A percentile compares a stretch with the other conserved stretches of the same genome.
Evolutionary conservation across 2,888 invertebrate genomes (phyloP).

Genomic region (Lymantria monacha): DNA sequence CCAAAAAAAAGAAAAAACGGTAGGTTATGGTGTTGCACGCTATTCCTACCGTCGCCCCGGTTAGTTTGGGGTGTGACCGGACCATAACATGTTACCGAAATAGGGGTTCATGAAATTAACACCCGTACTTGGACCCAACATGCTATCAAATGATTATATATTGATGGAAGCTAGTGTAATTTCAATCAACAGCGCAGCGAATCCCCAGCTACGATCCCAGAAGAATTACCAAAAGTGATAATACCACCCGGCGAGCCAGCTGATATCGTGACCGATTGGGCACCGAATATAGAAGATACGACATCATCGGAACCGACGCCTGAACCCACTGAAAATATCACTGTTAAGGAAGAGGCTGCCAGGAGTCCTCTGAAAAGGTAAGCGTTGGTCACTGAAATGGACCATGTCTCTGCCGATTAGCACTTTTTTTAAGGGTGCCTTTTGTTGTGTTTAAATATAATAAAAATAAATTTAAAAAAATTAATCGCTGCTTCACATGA

Average conservation of each 20-base stretch:
- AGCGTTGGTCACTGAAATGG: background rate
- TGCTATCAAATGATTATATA: too few species aligned
- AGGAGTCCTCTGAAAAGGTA: conserved; percentile 71
- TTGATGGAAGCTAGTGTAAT: background rate
- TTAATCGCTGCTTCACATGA: too few species aligned
- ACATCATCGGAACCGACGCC: conserved; percentile 56
- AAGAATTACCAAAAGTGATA: conserved; percentile 39
- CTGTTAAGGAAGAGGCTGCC: conserved; percentile 55
- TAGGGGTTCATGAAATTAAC: too few species aligned
- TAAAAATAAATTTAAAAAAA: too few species aligned
- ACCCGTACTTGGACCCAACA: too few species aligned
- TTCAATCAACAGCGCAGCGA: conserved; percentile 57
- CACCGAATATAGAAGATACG: conserved; percentile 65
- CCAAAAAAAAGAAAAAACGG: too few species aligned
- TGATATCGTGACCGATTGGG: conserved; percentile 60
- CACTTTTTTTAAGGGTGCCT: too few species aligned
- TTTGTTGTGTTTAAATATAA: too few species aligned
- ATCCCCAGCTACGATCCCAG: conserved; percentile 56
- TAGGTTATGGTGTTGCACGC: too few species aligned
- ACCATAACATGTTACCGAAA: too few species aligned
- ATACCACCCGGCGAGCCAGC: conserved; percentile 41
- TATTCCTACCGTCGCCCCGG: too few species aligned
- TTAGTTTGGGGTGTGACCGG: too few species aligned
- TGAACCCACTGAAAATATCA: conserved; percentile 39
- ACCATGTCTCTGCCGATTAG: background rate